Evolutionary conservation across 2,888 invertebrate genomes (phyloP), one percentile per base, ranked within the genome.

Genomic region (Lottia gigantea): DNA sequence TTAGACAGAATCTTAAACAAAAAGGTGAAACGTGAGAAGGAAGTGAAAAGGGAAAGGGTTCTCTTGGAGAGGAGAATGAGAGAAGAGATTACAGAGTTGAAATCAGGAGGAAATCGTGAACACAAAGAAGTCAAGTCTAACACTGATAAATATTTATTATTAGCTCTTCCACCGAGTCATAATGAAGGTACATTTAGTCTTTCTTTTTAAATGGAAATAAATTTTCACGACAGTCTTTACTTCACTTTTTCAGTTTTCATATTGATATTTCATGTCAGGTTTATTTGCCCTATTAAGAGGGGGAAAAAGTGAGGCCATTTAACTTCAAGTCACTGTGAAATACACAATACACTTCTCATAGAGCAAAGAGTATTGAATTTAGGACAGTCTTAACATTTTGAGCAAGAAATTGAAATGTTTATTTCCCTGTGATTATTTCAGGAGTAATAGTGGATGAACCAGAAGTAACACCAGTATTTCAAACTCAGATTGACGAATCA

Each of bases 41-140:
- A 83, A 70, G 87, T 87, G 7, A 88, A 88, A 70, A 76, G 82
- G 68, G 85, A 87, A 16, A 79, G 87, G 64, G 81, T 87, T 45
- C 67, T 85, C 19, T 75, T 87, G 40, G 84, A 86, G 68, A 83
- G 80, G 75, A 80, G 86, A 66, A 77, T 87, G n/a, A 80, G 80
- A 46, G 75, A 80, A 61, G 87, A 87, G 66, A 78, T 85, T 16
- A 73, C 75, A 55, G 79, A 78, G 12, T 55, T 82, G 25, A 77
- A 81, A 62, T 65, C 78, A 31, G 78, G 77, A 31, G 80, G 77
- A 55, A 40, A 40, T 40, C 75, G 74, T 25, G 74, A 76, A 55
- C 75, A 81, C 19, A 78, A 77, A 67, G 87, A 87, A 55, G 84
- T 84, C 19, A 78, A 79, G 63, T 71, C 71, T 19, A 88, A 88